Conservation (phyloP, 2,113 vertebrate species). For the Geococcyx californianus region DNA sequence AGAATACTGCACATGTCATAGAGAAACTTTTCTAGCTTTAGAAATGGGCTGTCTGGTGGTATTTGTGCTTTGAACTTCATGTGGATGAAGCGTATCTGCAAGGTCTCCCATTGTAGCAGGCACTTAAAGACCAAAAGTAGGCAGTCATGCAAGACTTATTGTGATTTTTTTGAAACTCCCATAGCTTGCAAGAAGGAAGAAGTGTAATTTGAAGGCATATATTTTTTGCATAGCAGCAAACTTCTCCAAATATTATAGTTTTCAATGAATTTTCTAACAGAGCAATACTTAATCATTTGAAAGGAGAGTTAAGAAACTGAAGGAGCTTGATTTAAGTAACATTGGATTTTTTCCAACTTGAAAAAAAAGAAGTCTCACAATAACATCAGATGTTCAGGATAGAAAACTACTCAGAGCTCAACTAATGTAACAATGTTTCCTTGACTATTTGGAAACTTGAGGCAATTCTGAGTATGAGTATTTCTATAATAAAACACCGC, state of each 20-base stretch:
- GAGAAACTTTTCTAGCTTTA: neutral
- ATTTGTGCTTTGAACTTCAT: neutral
- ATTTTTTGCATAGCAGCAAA: neutral
- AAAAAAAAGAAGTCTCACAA: neutral
- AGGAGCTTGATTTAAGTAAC: neutral
- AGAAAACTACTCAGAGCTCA: neutral
- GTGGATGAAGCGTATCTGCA: neutral
- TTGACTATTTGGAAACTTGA: neutral
- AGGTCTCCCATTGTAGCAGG: neutral
- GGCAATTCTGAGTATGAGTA: neutral
- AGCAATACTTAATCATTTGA: neutral
- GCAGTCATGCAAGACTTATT: neutral
- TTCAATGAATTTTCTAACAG: neutral
- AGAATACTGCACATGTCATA: conserved; percentile 33
- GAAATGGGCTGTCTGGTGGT: neutral
- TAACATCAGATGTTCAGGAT: neutral
- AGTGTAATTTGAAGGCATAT: neutral
- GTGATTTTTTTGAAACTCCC: neutral
- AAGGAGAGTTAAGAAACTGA: neutral
- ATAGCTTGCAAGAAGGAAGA: neutral
- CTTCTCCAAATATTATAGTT: neutral
- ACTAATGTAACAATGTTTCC: neutral
- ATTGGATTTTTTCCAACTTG: neutral
- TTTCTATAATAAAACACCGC: neutral
- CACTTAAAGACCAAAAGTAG: neutral